phyloP scores from a whole-genome alignment of 1,140 invertebrate species.

The Apis dorsata region DNA sequence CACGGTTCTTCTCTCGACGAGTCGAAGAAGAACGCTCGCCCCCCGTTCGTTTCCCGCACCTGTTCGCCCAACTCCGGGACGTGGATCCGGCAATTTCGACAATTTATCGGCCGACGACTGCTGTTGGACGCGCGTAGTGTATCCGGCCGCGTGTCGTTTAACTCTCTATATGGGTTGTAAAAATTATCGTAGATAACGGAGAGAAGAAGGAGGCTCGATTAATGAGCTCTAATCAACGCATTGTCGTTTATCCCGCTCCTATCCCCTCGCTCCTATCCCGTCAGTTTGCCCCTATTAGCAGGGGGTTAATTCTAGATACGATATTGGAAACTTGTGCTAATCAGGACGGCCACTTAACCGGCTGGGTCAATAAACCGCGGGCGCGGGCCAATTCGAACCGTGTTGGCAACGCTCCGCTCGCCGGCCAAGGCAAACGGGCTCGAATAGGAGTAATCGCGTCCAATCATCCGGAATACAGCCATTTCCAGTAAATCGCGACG shows the following conservation, averaged over 20 bases:
- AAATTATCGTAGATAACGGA: background rate
- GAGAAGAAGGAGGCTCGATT: conserved; percentile 1
- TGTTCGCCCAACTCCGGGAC: background rate
- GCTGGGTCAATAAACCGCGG: conserved; percentile 62
- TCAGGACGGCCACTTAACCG: conserved; percentile 61
- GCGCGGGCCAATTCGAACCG: conserved; percentile 37
- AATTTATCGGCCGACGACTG: background rate
- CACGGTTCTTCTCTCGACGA: background rate
- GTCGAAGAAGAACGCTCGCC: background rate
- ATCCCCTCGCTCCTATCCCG: background rate
- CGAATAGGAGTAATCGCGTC: conserved; percentile 55
- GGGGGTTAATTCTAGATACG: conserved; percentile 56
- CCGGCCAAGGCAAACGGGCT: conserved; percentile 53
- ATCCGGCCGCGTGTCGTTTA: background rate
- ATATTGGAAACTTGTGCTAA: conserved; percentile 67
- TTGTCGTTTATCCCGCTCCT: conserved; percentile 48
- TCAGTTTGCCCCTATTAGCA: conserved; percentile 36
- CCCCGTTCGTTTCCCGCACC: background rate
- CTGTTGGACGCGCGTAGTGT: background rate
- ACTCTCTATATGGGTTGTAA: background rate
- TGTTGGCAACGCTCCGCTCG: conserved; percentile 46
- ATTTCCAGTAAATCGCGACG: conserved; percentile 49
- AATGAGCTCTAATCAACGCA: conserved; percentile 48
- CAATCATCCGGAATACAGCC: conserved; percentile 46
- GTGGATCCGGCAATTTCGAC: background rate